Base-by-base conservation (phyloP, 2,113 vertebrate species). In the Shinisaurus crocodilurus region DNA sequence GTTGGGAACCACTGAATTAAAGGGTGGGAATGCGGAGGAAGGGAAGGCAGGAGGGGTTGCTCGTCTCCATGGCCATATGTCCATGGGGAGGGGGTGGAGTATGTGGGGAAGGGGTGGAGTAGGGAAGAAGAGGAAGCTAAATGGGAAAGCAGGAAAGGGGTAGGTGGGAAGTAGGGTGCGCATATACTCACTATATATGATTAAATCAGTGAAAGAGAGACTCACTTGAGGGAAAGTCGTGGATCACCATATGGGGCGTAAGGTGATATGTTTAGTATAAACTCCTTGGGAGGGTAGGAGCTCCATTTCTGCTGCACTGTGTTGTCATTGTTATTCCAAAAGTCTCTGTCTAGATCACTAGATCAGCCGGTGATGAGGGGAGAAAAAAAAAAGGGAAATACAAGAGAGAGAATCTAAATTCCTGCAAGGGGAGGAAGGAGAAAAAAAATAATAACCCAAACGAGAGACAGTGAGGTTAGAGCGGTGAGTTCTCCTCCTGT, bases 311-410 rank as follows among this genome's bases (percentile, higher is more conserved):
- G 99, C 96, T 99, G 99, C 97, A 99, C 98, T 97, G 98, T 99
- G 98, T 98, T 99, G 98, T 99, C 99, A 97, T 99, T 99, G 98
- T 99, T 99, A 98, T 99, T 99, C 99, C 99, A 99, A 98, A 99
- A 99, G 98, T 99, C 99, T 98, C 99, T 98, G 98, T 99, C 99
- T 97, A 99, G 98, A 97, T 99, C 99, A 93, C 98, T 99, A 98
- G 92, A 97, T 97, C 96, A 94, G 97, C 97, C 97, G 96, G 97
- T 94, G 98, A 97, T 97, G 96, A 96, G 94, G 97, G 96, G 93
- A 96, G 97, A 96, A 95, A 96, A 93, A 96, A 94, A 96, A 97
- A 96, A 97, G 97, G 97, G 96, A 98, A 97, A 97, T 98, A 97
- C 96, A 97, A 97, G 96, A 98, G 96, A 96, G 93, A 92, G 95